Conservation (phyloP, 2,113 vertebrate genomes). For the Carettochelys insculpta region DNA sequence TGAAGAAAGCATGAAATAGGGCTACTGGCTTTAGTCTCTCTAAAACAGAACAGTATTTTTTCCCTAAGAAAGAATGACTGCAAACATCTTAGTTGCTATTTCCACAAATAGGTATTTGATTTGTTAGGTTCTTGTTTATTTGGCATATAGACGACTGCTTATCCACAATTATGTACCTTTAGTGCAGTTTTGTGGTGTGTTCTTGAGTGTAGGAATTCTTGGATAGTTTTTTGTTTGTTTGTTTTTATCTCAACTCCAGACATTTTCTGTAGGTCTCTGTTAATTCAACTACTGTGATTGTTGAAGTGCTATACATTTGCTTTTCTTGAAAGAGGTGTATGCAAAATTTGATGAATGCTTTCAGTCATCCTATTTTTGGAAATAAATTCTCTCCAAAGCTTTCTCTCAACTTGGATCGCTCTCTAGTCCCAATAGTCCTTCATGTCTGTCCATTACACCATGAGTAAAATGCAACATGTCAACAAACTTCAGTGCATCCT, state of each 20-base stretch:
- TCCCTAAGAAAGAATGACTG: not conserved
- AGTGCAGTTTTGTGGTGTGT: not conserved
- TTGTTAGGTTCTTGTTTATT: too few species aligned
- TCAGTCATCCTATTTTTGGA: not conserved
- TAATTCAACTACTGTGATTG: not conserved
- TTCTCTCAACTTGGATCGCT: not conserved
- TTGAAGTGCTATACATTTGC: not conserved
- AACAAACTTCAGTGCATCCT: not conserved
- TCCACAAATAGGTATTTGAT: not conserved
- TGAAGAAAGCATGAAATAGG: not conserved
- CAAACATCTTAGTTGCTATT: not conserved
- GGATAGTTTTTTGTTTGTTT: not conserved
- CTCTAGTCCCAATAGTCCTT: not conserved
- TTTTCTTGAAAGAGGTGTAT: not conserved
- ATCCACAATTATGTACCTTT: too few species aligned
- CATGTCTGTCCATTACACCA: rapidly evolving
- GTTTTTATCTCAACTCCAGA: not conserved
- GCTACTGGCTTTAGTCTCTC: not conserved
- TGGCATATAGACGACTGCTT: too few species aligned
- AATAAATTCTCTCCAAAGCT: not conserved
- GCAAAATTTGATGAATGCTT: not conserved
- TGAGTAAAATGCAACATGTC: not conserved
- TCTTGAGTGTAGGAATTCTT: not conserved
- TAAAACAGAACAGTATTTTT: not conserved
- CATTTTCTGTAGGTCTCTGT: not conserved